Evolutionary conservation across 2,113 vertebrate genomes (phyloP), one percentile per base, ranked within the genome.

Genomic region (Naja naja): DNA sequence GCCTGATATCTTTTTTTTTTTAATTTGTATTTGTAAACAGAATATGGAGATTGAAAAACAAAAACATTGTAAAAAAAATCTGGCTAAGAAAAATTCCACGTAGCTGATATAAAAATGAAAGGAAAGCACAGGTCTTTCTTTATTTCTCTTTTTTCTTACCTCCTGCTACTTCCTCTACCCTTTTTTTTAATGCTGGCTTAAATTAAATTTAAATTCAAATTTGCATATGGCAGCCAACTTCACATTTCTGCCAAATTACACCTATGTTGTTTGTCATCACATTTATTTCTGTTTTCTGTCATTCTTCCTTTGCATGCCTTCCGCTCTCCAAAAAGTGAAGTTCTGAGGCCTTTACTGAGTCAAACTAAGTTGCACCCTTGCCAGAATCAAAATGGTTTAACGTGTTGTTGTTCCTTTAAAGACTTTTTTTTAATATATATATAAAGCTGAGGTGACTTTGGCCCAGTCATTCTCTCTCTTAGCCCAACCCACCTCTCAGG

Each of bases 181-280:
- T 55, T 74, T 52, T 87, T 89, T 60, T 25, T 11, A 74, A 74
- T 0, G 86, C 86, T 89, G 0, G 20, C 81, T 91, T 49, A 81
- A 2, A 64, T 94, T 91, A 91, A 89, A 81, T 22, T 47, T 74
- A 74, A 88, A 89, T 52, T 49, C 43, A 91, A 91, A 93, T 90
- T 95, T 91, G 25, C 18, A 64, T 81, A n/a, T 64, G 94, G 91
- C 55, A 93, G 60, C 89, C 27, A 91, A 91, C 90, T 60, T 55
- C 94, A 95, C 93, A 93, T 81, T 89, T 89, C 11, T 2, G 93
- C 95, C 95, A 94, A 88, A 92, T 92, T 94, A 90, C 94, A 94
- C 91, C 94, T 94, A 94, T 93, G 91, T 94, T 92, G 94, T 94
- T 92, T 90, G 43, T 86, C 60, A 1, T 92, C 85, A 52, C 86